A percentile compares a stretch with the other conserved stretches of the same genome.
phyloP scores from a whole-genome alignment of 2,113 vertebrate genomes.

The Forbesichthys agassizii region DNA sequence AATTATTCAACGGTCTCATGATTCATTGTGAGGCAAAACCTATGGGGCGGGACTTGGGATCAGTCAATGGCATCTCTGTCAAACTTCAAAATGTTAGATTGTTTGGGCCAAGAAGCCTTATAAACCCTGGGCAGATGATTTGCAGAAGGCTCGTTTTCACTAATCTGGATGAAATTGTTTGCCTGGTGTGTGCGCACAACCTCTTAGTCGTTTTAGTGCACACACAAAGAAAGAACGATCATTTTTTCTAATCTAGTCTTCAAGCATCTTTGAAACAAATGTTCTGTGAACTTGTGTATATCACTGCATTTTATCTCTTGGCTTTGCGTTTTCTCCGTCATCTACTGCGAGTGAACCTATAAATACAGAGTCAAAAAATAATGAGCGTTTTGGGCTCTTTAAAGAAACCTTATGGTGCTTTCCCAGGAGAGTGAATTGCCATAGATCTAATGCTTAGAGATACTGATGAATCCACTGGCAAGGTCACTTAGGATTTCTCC shows the following conservation, averaged over 20 bases:
- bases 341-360: not conserved
- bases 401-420: not conserved
- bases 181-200: not conserved
- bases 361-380: conserved; percentile 8
- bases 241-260: not conserved
- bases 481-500: conserved; percentile 23
- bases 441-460: conserved; percentile 6
- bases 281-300: not conserved
- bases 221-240: not conserved
- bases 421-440: not conserved
- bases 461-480: conserved; percentile 29
- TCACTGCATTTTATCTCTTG: not conserved
- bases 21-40: no score
- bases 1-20: no score
- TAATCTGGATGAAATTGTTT: not conserved
- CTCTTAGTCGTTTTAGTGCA: not conserved
- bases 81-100: not conserved
- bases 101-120: not conserved
- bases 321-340: not conserved
- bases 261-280: not conserved
- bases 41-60: no score
- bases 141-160: not conserved
- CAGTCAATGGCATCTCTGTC: not conserved
- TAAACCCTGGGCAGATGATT: not conserved
- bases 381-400: not conserved